Evolutionary conservation across 1,140 invertebrate genomes (phyloP).

Genomic region (Procambarus virginalis): DNA sequence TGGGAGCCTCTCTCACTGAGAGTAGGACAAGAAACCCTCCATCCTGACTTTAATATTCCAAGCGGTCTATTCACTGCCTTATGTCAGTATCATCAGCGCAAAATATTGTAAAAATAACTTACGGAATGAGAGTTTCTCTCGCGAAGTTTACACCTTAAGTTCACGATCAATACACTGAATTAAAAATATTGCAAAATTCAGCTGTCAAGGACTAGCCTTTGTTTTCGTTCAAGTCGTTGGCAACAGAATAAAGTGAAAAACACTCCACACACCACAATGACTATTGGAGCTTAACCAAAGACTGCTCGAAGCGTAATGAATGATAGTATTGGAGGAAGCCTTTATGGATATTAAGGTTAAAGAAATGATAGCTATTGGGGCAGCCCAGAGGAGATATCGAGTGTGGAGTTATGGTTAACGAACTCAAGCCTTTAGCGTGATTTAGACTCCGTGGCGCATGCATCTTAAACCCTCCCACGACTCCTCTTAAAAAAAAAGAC

Average conservation of each 20-base stretch:
- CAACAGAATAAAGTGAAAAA: not conserved
- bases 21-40: not conserved
- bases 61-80: not conserved
- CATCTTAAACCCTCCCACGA: not conserved
- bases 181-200: constrained; percentile 20
- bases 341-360: constrained; percentile 8
- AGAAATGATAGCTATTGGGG: constrained; percentile 40
- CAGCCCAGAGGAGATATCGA: constrained; percentile 21
- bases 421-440: not conserved
- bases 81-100: not conserved
- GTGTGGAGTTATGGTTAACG: constrained; percentile 24
- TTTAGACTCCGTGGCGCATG: not conserved
- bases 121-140: constrained; percentile 6
- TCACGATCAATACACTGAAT: constrained; percentile 34
- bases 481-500: not conserved
- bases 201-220: not conserved
- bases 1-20: not conserved
- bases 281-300: constrained; percentile 32
- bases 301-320: constrained; percentile 39
- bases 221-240: not conserved
- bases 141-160: constrained; percentile 13
- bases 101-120: constrained; percentile 4
- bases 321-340: constrained; percentile 21
- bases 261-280: not conserved
- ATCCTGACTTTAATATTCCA: not conserved